phyloP scores from a whole-genome alignment of 2,797 vertebrate species.

The Mus spretus region DNA sequence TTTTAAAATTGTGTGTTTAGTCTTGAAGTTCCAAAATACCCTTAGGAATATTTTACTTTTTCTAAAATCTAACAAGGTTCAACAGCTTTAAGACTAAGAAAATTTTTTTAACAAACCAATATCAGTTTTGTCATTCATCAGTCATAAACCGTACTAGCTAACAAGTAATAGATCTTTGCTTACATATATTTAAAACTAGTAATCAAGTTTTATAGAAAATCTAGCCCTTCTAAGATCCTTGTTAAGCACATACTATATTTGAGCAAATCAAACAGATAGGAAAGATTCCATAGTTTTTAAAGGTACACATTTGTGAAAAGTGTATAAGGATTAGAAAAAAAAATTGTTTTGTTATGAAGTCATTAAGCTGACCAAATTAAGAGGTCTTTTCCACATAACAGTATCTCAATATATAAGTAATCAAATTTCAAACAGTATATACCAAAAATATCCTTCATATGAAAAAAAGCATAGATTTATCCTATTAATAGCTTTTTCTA shows the following conservation, averaged over 20 bases:
- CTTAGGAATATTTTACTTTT: not conserved
- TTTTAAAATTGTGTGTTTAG: not conserved
- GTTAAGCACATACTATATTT: not conserved
- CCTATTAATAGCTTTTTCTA: not conserved
- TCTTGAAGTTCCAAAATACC: constrained; percentile 13
- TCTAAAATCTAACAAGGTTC: constrained; percentile 10
- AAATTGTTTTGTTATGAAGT: not conserved
- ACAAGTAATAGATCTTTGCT: constrained; percentile 55
- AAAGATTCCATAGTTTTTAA: constrained; percentile 42
- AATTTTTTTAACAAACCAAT: constrained; percentile 29
- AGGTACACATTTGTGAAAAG: not conserved
- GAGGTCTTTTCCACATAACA: not conserved
- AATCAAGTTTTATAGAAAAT: constrained; percentile 37
- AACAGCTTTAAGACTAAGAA: constrained; percentile 58
- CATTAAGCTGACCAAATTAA: constrained; percentile 33
- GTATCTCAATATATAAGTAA: constrained; percentile 15
- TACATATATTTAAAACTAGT: constrained; percentile 27
- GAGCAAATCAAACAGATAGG: constrained; percentile 36
- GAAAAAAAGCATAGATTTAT: constrained; percentile 22
- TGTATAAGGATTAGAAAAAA: not conserved
- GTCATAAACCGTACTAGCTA: constrained; percentile 2
- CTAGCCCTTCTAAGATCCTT: constrained; percentile 30
- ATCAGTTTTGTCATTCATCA: constrained; percentile 50
- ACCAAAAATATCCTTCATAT: not conserved
- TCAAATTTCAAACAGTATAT: constrained; percentile 24